Evolutionary conservation across 2,113 vertebrate species (phyloP), one percentile per base, ranked within the genome.

Genomic region (Salvator merianae): DNA sequence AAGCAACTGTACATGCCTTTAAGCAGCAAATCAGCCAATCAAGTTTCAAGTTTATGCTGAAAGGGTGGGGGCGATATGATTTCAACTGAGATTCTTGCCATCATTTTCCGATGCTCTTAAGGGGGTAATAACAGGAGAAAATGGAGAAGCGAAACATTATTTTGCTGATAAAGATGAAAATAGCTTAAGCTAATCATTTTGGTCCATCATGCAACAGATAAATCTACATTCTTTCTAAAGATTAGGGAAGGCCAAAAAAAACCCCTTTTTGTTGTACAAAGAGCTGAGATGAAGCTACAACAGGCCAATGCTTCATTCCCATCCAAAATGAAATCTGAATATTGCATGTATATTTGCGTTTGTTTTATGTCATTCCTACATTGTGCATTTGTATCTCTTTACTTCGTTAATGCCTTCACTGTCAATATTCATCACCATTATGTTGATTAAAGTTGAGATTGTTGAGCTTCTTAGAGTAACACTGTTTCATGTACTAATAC

Each of bases 1-100:
- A n/a, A n/a, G n/a, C n/a, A n/a, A n/a, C n/a, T n/a, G n/a, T n/a
- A n/a, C n/a, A n/a, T n/a, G 79, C 62, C 34, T 40, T 88, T 76
- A 90, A 73, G 73, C 88, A 93, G 32, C 66, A 53, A 28, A n/a
- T 24, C 7, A 53, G 43, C 43, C 26, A 7, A 66, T 53, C 20
- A 4, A 53, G 43, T 43, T 40, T 8, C 38, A 3, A 78, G 18
- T 6, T 66, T 50, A 53, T 43, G 28, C 30, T 28, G 47, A 43
- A 68, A 63, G 28, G 22, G 50, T 4, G 26, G 43, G 9, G 7
- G 5, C n/a, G n/a, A n/a, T n/a, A 2, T 69, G 63, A 26, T 18
- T 47, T 70, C 53, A n/a, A 55, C 24, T 2, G 30, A 78, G n/a
- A 20, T 12, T 55, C 55, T 77, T 77, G 76, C 32, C 28, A 40